Base-by-base conservation (phyloP, 1,140 invertebrate species). In the Globodera ellingtonae region DNA sequence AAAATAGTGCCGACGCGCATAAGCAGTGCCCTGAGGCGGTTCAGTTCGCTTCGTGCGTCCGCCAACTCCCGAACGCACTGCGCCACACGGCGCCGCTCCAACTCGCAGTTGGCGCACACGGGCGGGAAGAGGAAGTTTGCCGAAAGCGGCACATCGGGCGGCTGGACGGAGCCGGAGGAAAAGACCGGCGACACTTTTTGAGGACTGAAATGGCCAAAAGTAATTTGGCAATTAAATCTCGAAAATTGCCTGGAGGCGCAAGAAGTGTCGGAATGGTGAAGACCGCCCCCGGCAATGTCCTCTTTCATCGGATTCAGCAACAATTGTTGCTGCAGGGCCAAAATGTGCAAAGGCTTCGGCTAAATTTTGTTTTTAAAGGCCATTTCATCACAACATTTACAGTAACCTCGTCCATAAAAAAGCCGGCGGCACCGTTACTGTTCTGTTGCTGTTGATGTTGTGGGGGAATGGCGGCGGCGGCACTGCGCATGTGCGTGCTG, bases 131-230 rank as follows among this genome's bases (percentile, higher is more conserved):
- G 35, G 24, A 78, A 56, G 18, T 62, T 8, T 35, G 44, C n/a
- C 18, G 46, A 50, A 47, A 44, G 71, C 10, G 69, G 69, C 69
- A 62, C 46, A 62, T 79, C 50, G 69, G 13, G 21, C 44, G 73
- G 69, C 50, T 52, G 66, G 24, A 75, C 21, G 67, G 59, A 65
- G 48, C 52, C 9, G 18, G 59, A 47, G 21, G 66, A 13, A 35
- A 70, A 72, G 15, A 78, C 15, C 47, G 79, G 79, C 67, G 79
- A 80, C 15, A 48, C 52, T 50, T 80, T 80, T 52, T 80, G 79
- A 15, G 79, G 79, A n/a, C 79, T 80, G 47, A 65, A 78, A 13
- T 9, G 9, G 9, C 6, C 10, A n/a, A 78, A 65, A 73, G 4
- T 6, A 48, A 18, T 18, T 24, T 73, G 67, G 24, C 10, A 18